These are phyloP conservation scores for Catalaphyllia jardinei DNA, from an alignment of 64 coral and sea anemone genomes.

Conservation along the genomic window DNA sequence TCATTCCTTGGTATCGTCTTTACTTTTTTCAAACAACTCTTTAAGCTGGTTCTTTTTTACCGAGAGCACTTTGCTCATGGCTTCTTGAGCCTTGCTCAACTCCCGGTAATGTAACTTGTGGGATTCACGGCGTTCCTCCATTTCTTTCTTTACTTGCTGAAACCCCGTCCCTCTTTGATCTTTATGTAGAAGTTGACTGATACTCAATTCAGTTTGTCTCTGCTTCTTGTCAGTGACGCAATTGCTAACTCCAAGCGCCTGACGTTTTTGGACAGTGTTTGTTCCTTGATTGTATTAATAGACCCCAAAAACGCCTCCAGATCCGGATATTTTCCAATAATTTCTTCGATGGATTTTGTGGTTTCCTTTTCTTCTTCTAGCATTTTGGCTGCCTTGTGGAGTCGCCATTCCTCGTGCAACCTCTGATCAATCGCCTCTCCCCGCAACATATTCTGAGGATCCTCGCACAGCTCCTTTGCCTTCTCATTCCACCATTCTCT, in stretches of 20 bases:
- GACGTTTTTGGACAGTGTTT: not conserved
- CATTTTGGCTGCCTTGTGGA: constrained; percentile 23
- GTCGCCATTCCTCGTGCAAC: constrained; percentile 35
- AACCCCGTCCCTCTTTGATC: not conserved
- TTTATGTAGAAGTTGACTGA: not conserved
- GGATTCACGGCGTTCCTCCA: not conserved
- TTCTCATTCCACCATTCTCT: constrained; percentile 47
- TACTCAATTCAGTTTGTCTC: constrained; percentile 2
- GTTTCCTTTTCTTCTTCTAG: constrained; percentile 22
- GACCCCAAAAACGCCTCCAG: not conserved
- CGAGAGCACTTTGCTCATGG: too few species aligned
- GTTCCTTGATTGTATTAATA: not conserved
- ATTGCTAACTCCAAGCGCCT: constrained; percentile 2
- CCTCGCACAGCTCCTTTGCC: constrained; percentile 28
- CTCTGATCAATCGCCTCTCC: constrained; percentile 38
- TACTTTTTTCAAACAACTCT: not conserved
- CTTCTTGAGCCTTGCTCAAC: too few species aligned
- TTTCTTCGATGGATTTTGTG: not conserved
- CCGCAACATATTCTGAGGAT: constrained; percentile 11
- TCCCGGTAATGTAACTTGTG: constrained; percentile 2
- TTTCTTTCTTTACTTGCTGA: constrained; percentile 8
- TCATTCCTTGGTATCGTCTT: constrained; percentile 5
- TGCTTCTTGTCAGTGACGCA: not conserved
- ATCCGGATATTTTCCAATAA: constrained; percentile 8
- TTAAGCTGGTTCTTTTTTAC: not conserved